Conservation (phyloP, 1,140 invertebrate species). For the Hyposmocoma kahamanoa region DNA sequence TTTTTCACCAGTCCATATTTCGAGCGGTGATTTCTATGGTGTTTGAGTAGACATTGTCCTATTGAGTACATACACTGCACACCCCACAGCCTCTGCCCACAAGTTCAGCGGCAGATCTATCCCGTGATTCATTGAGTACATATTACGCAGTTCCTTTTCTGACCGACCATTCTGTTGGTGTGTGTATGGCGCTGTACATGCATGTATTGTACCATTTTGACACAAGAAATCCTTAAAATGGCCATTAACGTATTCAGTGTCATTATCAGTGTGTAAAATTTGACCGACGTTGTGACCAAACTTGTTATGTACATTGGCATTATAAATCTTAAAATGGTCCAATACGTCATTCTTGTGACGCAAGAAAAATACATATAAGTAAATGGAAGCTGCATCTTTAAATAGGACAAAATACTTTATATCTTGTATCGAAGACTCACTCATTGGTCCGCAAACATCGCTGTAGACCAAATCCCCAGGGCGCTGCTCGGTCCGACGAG, state of each 20-base stretch:
- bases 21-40: slow-evolving; percentile 17
- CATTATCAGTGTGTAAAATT: slow-evolving; percentile 43
- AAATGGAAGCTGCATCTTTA: slow-evolving; percentile 56
- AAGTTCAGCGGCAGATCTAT: slow-evolving; percentile 22
- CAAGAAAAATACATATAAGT: slow-evolving; percentile 52
- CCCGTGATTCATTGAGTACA: slow-evolving; percentile 30
- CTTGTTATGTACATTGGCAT: slow-evolving; percentile 31
- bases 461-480: slow-evolving; percentile 49
- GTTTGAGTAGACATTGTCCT: slow-evolving; percentile 25
- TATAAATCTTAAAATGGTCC: slow-evolving; percentile 35
- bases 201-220: slow-evolving; percentile 32
- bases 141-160: slow-evolving; percentile 47
- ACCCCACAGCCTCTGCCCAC: slow-evolving; percentile 25
- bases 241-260: slow-evolving; percentile 41
- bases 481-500: slow-evolving; percentile 13
- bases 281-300: slow-evolving; percentile 25
- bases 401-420: slow-evolving; percentile 59
- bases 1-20: slow-evolving; percentile 22
- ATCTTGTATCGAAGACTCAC: slow-evolving; percentile 38
- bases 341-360: slow-evolving; percentile 52
- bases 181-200: slow-evolving; percentile 31
- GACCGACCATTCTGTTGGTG: slow-evolving; percentile 57
- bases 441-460: slow-evolving; percentile 61
- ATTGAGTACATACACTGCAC: slow-evolving; percentile 53
- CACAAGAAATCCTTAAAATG: slow-evolving; percentile 27